These are phyloP conservation scores for Rhegmatorhina hoffmannsi DNA, from an alignment of 2,113 vertebrate genomes.

Conservation along the genomic window DNA sequence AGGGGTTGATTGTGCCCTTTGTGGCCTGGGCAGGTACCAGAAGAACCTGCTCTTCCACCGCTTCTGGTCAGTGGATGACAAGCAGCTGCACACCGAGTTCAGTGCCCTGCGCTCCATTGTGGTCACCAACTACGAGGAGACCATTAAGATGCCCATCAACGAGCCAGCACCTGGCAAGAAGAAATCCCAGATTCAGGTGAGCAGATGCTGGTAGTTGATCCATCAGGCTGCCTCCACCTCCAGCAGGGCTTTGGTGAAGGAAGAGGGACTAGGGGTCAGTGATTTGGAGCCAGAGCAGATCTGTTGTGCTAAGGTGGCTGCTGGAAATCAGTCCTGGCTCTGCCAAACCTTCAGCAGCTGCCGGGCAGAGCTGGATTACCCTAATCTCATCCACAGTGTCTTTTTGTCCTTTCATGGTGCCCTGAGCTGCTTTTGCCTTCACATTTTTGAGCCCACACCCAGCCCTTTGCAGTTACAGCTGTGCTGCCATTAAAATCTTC, in stretches of 20 bases:
- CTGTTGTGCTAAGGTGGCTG: background rate
- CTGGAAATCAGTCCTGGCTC: background rate
- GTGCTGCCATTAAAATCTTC: background rate
- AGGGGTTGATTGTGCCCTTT: background rate
- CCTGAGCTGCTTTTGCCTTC: background rate
- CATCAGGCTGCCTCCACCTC: background rate
- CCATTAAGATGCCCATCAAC: conserved; percentile 97
- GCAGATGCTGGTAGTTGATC: accelerated
- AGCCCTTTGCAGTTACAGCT: background rate
- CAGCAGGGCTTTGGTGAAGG: background rate
- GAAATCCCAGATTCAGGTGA: conserved; percentile 95
- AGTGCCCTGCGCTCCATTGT: conserved; percentile 94
- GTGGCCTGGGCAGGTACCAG: conserved; percentile 82
- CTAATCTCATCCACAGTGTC: background rate
- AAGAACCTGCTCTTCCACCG: conserved; percentile 93
- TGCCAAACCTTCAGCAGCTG: background rate
- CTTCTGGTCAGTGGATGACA: conserved; percentile 98
- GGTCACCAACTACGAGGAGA: conserved; percentile 92
- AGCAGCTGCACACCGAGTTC: conserved; percentile 92
- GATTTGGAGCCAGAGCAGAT: accelerated
- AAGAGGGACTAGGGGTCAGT: background rate
- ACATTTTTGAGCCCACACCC: background rate
- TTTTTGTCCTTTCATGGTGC: background rate
- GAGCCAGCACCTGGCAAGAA: conserved; percentile 88
- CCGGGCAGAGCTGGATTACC: background rate